phyloP scores from a whole-genome alignment of 2,113 vertebrate genomes.

The Amblyopsis rosae region DNA sequence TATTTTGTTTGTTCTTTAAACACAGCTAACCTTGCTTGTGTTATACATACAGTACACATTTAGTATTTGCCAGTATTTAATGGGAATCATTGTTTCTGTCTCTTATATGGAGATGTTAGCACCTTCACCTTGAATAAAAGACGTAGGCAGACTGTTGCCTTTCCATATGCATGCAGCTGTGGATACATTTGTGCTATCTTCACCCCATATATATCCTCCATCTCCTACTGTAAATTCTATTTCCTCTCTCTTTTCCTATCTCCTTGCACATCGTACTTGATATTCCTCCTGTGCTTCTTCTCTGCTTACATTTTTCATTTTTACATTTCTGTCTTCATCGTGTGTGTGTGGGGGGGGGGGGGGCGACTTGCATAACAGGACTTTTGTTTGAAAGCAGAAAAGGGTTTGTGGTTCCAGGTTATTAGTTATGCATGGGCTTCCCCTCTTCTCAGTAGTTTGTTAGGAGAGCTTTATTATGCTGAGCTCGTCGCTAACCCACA shows the following conservation, averaged over 20 bases:
- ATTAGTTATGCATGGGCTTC: conserved; percentile 73
- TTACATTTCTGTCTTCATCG: background rate
- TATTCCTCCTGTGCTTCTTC: background rate
- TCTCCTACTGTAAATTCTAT: conserved; percentile 1
- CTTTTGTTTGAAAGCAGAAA: conserved; percentile 64
- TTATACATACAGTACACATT: too few species aligned
- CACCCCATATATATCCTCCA: conserved; percentile 12
- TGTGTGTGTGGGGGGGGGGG: conserved; percentile 1
- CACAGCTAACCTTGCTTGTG: too few species aligned
- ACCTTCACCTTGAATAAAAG: too few species aligned
- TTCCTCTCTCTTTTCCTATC: background rate
- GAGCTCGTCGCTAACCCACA: conserved; percentile 51
- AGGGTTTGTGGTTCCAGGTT: conserved; percentile 43
- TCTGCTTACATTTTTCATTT: background rate
- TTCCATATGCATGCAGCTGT: background rate
- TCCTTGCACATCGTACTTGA: background rate
- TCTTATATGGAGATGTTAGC: too few species aligned
- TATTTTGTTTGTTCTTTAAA: too few species aligned
- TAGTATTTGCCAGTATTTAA: too few species aligned
- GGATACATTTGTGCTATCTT: conserved; percentile 38
- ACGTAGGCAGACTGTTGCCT: too few species aligned
- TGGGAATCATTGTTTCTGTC: too few species aligned
- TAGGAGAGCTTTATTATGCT: conserved; percentile 70
- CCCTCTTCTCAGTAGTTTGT: conserved; percentile 61
- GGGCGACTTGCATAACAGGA: conserved; percentile 13